Evolutionary conservation across 2,797 vertebrate species (phyloP), one percentile per base, ranked within the genome.

Genomic region (Graptemys geographica): DNA sequence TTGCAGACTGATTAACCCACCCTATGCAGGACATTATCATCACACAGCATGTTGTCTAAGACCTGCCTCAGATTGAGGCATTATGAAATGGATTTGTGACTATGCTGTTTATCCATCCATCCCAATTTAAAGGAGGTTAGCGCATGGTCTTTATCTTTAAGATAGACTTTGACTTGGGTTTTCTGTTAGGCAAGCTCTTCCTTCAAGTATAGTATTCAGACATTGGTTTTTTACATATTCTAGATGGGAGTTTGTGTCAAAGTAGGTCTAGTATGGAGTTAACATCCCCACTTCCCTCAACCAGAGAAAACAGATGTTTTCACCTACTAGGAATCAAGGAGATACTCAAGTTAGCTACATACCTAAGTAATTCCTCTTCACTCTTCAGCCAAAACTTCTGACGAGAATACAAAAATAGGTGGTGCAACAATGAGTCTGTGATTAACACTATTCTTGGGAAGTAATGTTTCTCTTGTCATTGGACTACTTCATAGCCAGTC

Each of bases 61-160:
- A 82, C 87, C 83, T 83, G 93, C 93, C 96, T 97, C 94, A 95
- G 96, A 95, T 93, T 97, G 96, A 97, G 96, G 96, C 94, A 94
- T 94, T 83, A 44, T 52, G 95, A 96, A 96, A 95, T 95, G 94
- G 94, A 96, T 94, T 95, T 94, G 91, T 96, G 90, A 89, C 3
- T 95, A 94, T 44, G 88, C 95, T 93, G 94, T 96, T 97, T 94
- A 96, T 97, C 95, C 76, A 76, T 89, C 88, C 59, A 3, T 27
- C 84, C 51, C 93, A 93, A 91, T 84, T 94, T 88, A 96, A 95
- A 97, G 95, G 90, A 96, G 96, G 93, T 96, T 81, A 82, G 85
- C 19, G 0, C 69, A 56, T 79, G 84, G 9, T 88, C 83, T 93
- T 93, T 94, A 93, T 94, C 90, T 96, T 96, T 81, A 47, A 21